These are phyloP conservation scores for Spea hammondii DNA, from an alignment of 2,797 vertebrate species.

Conservation along the genomic window DNA sequence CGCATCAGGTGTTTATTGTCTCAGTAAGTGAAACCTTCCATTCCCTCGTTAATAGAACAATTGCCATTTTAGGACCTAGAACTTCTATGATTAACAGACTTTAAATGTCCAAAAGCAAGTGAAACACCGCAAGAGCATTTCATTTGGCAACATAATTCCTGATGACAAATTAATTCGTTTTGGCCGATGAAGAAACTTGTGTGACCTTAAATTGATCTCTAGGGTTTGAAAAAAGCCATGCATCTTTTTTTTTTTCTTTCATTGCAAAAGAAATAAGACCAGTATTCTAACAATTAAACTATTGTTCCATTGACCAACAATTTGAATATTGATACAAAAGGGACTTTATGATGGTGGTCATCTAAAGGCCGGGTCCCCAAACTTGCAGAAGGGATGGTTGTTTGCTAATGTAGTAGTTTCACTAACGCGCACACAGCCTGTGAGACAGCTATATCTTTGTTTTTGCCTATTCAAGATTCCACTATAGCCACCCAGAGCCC, in stretches of 20 bases:
- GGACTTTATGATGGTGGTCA: no score
- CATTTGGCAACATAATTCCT: constrained; percentile 26
- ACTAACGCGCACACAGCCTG: no score
- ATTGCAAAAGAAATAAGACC: no score
- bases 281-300: no score
- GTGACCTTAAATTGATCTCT: constrained; percentile 15
- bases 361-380: no score
- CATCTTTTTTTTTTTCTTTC: neutral
- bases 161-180: constrained; percentile 26
- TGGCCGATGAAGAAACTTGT: constrained; percentile 5
- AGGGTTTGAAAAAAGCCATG: neutral
- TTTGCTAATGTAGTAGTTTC: no score
- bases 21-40: neutral
- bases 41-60: neutral
- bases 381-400: no score
- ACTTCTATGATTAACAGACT: constrained; percentile 17
- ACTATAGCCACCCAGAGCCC: no score
- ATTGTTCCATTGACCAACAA: no score
- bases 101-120: constrained; percentile 43
- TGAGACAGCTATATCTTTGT: no score
- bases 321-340: no score
- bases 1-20: constrained; percentile 24
- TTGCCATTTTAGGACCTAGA: constrained; percentile 45
- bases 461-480: no score
- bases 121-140: constrained; percentile 23